Base-by-base conservation (phyloP, 2,888 invertebrate genomes). In the Pheosia tremula region DNA sequence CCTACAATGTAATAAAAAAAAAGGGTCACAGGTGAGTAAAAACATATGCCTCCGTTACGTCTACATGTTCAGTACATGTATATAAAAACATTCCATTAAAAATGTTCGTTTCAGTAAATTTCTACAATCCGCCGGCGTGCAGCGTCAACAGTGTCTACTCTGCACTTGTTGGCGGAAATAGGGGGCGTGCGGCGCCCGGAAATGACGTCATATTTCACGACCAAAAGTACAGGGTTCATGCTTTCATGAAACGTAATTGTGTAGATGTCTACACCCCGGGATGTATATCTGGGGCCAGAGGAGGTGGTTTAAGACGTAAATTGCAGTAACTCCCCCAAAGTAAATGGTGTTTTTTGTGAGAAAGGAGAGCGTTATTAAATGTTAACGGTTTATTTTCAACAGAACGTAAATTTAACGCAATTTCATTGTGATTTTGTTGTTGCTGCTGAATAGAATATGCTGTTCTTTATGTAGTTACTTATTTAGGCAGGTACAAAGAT, bases 181-280 rank as follows among this genome's bases (percentile, higher is more conserved):
- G 69, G 65, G 67, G 67, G 68, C 62, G 68, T 62, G 64, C 57
- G 59, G 62, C 62, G 61, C 57, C 62, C 65, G 78, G 79, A 78
- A 78, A 76, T 78, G 75, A 80, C 72, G 74, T 74, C 66, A 77
- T 77, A 78, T 75, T 75, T 81, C 71, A 77, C 68, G 64, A 64
- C 67, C 67, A 61, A 67, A 61, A 61, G 73, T 63, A 72, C 61
- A 57, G 60, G 63, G 64, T 70, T 72, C 67, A 74, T 64, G 72
- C 67, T 71, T 74, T 73, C 70, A 72, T 69, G 66, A 73, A 73
- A 76, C 63, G 65, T 66, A 71, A 71, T 71, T 62, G 69, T 75
- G 24, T 24, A 24, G 24, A 24, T 24, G 24, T 24, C 24, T 66
- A 63, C 63, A 70, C 65, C 61, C 62, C 63, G 5, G 13, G 24